Evolutionary conservation across 92 coral and sea anemone genomes (phyloP).

Genomic region (Ricordea florida): DNA sequence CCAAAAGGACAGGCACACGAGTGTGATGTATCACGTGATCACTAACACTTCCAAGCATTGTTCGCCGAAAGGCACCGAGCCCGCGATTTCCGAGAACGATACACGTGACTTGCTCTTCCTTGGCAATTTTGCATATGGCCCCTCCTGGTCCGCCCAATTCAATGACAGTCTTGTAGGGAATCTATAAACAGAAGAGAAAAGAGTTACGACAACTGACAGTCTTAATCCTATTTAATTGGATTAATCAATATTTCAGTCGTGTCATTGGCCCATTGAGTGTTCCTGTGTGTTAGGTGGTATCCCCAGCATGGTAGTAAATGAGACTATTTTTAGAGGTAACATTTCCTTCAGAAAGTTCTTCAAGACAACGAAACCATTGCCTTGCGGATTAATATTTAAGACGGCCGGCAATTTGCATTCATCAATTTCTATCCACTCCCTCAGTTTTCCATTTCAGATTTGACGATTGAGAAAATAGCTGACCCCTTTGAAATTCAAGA

Average conservation of each 20-base stretch:
- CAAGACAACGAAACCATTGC: too few relatives aligned
- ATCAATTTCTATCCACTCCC: too few relatives aligned
- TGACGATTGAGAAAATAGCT: too few relatives aligned
- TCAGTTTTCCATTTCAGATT: too few relatives aligned
- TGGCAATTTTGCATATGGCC: slow-evolving; percentile 75
- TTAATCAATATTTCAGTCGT: background rate
- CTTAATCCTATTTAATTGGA: background rate
- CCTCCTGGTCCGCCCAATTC: slow-evolving; percentile 74
- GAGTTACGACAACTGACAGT: background rate
- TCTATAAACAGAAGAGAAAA: background rate
- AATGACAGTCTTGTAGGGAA: slow-evolving; percentile 30
- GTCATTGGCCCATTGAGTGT: too few relatives aligned
- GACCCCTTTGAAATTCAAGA: too few relatives aligned
- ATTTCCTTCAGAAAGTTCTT: too few relatives aligned
- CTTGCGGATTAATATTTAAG: too few relatives aligned
- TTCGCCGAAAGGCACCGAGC: slow-evolving; percentile 81
- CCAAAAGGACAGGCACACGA: slow-evolving; percentile 76
- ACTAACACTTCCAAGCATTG: slow-evolving; percentile 93
- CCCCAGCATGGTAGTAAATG: too few relatives aligned
- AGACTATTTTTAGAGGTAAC: too few relatives aligned
- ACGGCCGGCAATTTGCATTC: too few relatives aligned
- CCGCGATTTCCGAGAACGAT: slow-evolving; percentile 92
- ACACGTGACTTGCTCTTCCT: slow-evolving; percentile 66
- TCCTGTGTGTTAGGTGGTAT: too few relatives aligned
- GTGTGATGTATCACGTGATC: slow-evolving; percentile 83